Evolutionary conservation across 2,888 invertebrate genomes (phyloP).

Genomic region (Amiota minor): DNA sequence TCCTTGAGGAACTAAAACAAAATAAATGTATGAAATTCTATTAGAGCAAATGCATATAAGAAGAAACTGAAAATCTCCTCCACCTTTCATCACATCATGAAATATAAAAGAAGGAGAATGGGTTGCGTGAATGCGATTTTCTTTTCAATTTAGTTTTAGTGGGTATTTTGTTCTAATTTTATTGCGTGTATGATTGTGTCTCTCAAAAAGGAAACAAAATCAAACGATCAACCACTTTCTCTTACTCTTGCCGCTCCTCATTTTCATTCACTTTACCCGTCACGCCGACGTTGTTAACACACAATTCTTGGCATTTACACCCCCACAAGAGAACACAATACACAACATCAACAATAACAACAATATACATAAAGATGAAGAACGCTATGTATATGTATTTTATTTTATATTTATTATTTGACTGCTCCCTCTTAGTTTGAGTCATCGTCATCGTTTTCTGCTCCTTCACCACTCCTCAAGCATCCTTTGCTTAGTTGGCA

Average conservation of each 20-base stretch:
- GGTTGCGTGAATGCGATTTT: slow-evolving; percentile 52
- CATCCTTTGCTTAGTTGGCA: neutral
- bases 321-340: slow-evolving; percentile 1
- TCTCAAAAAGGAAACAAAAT: slow-evolving; percentile 49
- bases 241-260: slow-evolving; percentile 17
- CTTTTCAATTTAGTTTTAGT: slow-evolving; percentile 67
- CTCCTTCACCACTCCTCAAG: no score
- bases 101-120: slow-evolving; percentile 28
- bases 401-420: slow-evolving; percentile 4
- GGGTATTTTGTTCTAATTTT: slow-evolving; percentile 64
- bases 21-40: no score
- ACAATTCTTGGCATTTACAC: slow-evolving; percentile 47
- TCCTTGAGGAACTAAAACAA: no score
- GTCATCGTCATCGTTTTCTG: no score
- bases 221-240: slow-evolving; percentile 10
- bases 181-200: slow-evolving; percentile 48
- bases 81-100: slow-evolving; percentile 37
- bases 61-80: no score
- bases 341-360: no score
- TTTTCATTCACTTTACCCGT: neutral
- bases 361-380: neutral
- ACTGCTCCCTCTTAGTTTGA: neutral
- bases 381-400: neutral
- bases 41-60: no score
- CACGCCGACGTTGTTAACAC: slow-evolving; percentile 53